Evolutionary conservation across 2,113 vertebrate species (phyloP).

Genomic region (Xenopus borealis): DNA sequence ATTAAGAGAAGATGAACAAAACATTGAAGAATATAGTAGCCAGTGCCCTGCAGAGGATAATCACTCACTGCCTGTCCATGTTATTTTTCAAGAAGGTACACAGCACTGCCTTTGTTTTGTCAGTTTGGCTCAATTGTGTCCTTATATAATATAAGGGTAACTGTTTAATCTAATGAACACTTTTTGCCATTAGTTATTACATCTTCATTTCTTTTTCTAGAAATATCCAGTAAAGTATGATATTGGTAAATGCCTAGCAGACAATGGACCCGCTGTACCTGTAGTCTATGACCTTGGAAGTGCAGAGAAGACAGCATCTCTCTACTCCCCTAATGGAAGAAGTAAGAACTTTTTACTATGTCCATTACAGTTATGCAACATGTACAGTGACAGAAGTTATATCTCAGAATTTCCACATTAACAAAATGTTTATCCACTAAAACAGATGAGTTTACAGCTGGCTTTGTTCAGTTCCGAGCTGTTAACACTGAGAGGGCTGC

Average conservation of each 20-base stretch:
- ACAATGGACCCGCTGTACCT: slow-evolving; percentile 46
- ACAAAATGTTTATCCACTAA: not conserved
- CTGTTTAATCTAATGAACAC: no score
- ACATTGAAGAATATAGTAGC: no score
- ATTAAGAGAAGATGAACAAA: no score
- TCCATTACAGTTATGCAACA: not conserved
- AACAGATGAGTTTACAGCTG: slow-evolving; percentile 1
- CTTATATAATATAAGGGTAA: no score
- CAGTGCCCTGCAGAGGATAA: no score
- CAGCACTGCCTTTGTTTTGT: no score
- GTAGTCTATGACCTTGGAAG: slow-evolving; percentile 47
- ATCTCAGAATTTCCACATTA: no score
- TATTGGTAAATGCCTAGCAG: slow-evolving; percentile 6
- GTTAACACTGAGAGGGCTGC: slow-evolving; percentile 4
- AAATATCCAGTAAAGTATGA: slow-evolving; percentile 30
- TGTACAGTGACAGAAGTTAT: no score
- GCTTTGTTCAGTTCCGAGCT: slow-evolving; percentile 19
- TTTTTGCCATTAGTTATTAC: no score
- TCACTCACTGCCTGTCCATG: no score
- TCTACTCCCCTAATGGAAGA: slow-evolving; percentile 23
- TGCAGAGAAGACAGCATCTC: not conserved
- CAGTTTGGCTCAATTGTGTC: no score
- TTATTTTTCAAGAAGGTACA: no score
- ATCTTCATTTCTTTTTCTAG: not conserved
- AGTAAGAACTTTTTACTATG: not conserved